Conservation (phyloP, 2,888 invertebrate genomes). For the Siphlonurus alternatus region DNA sequence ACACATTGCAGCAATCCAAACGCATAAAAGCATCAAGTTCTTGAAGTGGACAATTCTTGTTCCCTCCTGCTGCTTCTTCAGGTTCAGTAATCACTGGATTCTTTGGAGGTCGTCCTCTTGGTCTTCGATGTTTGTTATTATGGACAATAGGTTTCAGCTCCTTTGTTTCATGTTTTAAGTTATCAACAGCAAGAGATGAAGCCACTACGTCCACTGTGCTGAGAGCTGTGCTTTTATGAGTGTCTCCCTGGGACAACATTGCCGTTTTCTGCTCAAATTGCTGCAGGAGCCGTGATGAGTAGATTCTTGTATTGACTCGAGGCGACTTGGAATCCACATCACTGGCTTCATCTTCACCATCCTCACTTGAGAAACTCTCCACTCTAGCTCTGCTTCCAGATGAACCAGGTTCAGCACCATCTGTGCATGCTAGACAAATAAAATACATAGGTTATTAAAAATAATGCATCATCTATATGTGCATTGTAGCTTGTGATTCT, state of each 20-base stretch:
- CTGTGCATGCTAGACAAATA: conserved; percentile 22
- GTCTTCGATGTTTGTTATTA: conserved; percentile 22
- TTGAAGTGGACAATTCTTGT: conserved; percentile 12
- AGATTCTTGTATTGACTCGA: conserved; percentile 19
- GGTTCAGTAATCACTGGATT: not conserved
- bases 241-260: conserved; percentile 29
- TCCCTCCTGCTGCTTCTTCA: conserved; percentile 7
- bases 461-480: too few relatives aligned
- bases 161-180: conserved; percentile 33
- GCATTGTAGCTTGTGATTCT: too few relatives aligned
- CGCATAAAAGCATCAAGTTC: conserved; percentile 20
- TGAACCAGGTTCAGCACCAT: conserved; percentile 37
- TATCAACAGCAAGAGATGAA: conserved; percentile 27
- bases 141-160: conserved; percentile 25
- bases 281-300: conserved; percentile 57
- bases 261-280: conserved; percentile 69
- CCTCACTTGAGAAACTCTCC: conserved; percentile 6
- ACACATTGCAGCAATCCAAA: conserved; percentile 19
- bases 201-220: conserved; percentile 16
- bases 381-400: conserved; percentile 23
- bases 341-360: conserved; percentile 7
- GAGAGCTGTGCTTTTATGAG: not conserved
- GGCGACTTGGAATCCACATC: conserved; percentile 4
- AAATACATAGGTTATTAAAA: too few relatives aligned
- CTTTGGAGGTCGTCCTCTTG: not conserved